Evolutionary conservation across 2,797 vertebrate species (phyloP).

Genomic region (Phalloptychus januarius): DNA sequence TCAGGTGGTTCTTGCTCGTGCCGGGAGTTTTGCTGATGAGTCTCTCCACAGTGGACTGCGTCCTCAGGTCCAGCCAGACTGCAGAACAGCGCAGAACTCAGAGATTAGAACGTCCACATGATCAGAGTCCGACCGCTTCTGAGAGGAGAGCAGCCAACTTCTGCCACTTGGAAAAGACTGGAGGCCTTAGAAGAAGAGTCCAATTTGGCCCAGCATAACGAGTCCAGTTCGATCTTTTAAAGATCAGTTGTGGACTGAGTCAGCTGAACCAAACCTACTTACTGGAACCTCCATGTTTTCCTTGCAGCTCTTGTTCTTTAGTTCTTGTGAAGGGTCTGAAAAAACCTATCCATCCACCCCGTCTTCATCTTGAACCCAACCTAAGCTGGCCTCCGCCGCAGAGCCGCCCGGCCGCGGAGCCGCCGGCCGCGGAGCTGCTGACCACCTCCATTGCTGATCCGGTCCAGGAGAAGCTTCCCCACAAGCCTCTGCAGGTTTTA

Average conservation of each 20-base stretch:
- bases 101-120: background rate
- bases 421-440: background rate
- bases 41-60: conserved; percentile 90
- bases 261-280: background rate
- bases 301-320: too few relatives aligned
- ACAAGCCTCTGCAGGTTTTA: background rate
- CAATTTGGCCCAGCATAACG: too few relatives aligned
- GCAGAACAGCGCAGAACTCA: background rate
- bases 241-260: background rate
- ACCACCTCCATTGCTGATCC: background rate
- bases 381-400: too few relatives aligned
- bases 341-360: too few relatives aligned
- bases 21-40: conserved; percentile 89
- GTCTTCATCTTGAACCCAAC: too few relatives aligned
- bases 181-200: background rate
- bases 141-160: background rate
- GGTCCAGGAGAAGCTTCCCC: background rate
- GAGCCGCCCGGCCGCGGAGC: too few relatives aligned
- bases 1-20: conserved; percentile 88
- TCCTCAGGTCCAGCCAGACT: conserved; percentile 96
- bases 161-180: background rate
- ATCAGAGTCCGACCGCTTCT: background rate
- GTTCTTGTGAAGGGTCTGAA: too few relatives aligned
- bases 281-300: background rate
- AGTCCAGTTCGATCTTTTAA: background rate